Conservation (phyloP, 2,113 vertebrate species). For the Gymnocephalus cernua region DNA sequence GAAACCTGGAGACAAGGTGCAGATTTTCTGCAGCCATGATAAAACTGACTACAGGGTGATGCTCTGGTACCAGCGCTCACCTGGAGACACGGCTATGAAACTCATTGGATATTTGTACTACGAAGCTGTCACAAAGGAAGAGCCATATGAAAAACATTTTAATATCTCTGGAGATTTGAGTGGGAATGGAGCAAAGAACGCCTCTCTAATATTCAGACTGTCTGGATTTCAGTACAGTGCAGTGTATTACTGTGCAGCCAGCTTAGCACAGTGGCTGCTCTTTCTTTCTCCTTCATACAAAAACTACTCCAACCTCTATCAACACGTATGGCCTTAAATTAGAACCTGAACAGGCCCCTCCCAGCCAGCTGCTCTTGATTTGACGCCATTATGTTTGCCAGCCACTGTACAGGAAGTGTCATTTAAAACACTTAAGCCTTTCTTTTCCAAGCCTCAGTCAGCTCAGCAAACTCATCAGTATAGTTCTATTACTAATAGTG, state of each 20-base stretch:
- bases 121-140: background rate
- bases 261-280: slow-evolving; percentile 44
- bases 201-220: slow-evolving; percentile 19
- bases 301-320: background rate
- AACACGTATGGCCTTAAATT: background rate
- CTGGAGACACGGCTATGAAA: slow-evolving; percentile 49
- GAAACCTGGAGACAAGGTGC: slow-evolving; percentile 10
- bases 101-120: slow-evolving; percentile 55
- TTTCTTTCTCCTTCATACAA: background rate
- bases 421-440: background rate
- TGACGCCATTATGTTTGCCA: too few species aligned
- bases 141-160: slow-evolving; percentile 10
- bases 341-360: background rate
- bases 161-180: slow-evolving; percentile 7
- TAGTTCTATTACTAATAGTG: too few species aligned
- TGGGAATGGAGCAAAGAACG: too few species aligned
- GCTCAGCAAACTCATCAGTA: background rate
- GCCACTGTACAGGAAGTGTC: too few species aligned
- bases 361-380: background rate
- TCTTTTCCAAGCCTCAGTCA: background rate
- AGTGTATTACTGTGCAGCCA: slow-evolving; percentile 74
- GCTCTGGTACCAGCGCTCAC: slow-evolving; percentile 67
- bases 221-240: slow-evolving; percentile 30
- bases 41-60: slow-evolving; percentile 39
- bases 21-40: slow-evolving; percentile 62